A percentile compares a stretch with the other conserved stretches of the same genome.
Evolutionary conservation across 2,113 vertebrate species (phyloP).

Genomic region (Drymodes brunneopygia): DNA sequence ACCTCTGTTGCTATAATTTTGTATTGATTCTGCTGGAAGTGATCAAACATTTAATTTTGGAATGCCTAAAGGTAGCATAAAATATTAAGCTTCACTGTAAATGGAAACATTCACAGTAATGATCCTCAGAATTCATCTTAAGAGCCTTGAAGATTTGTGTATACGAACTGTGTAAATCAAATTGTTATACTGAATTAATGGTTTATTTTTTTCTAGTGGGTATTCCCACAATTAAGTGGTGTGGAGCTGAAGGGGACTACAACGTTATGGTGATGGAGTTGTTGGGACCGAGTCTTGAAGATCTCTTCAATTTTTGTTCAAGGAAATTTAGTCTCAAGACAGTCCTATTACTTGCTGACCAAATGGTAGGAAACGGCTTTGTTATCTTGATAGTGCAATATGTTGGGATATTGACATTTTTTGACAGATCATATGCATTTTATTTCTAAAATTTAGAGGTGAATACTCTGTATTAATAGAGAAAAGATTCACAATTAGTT

Average conservation of each 20-base stretch:
- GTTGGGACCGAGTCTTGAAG: slow-evolving; percentile 91
- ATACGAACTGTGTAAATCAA: not conserved
- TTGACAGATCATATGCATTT: not conserved
- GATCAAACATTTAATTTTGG: not conserved
- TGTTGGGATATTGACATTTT: not conserved
- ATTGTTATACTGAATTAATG: not conserved
- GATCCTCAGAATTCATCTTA: not conserved
- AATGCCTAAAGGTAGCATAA: not conserved
- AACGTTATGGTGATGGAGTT: slow-evolving; percentile 99
- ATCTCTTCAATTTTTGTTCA: slow-evolving; percentile 96
- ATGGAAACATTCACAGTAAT: not conserved
- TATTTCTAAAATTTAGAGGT: not conserved
- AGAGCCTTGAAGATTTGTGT: not conserved
- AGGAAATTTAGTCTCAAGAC: slow-evolving; percentile 97
- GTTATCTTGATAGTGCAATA: not conserved
- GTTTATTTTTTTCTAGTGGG: slow-evolving; percentile 77
- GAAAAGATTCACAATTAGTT: not conserved
- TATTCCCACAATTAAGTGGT: slow-evolving; percentile 95
- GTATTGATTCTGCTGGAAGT: not conserved
- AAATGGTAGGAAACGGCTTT: slow-evolving; percentile 83
- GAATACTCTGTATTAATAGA: not conserved
- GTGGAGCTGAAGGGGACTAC: slow-evolving; percentile 94
- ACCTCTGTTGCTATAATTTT: not conserved
- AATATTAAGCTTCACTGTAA: not conserved
- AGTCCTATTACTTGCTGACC: slow-evolving; percentile 92